These are phyloP conservation scores for Coregonus ussuriensis DNA, from an alignment of 2,797 vertebrate genomes.

Conservation along the genomic window DNA sequence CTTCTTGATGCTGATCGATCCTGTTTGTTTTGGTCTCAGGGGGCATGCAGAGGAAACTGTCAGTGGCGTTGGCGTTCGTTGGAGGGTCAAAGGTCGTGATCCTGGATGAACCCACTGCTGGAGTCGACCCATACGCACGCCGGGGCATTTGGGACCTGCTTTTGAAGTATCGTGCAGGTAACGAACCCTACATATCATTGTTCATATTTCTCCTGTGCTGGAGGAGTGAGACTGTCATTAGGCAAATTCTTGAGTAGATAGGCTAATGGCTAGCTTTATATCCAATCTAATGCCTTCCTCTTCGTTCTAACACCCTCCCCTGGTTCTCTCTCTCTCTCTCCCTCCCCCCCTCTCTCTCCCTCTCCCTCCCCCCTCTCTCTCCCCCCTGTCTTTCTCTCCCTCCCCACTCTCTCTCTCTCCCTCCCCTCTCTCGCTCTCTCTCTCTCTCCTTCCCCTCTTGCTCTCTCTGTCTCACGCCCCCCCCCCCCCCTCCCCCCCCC, in stretches of 20 bases:
- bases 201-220: not conserved
- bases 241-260: not conserved
- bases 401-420: no score
- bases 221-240: not conserved
- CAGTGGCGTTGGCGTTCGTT: conserved; percentile 95
- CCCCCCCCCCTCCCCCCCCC: no score
- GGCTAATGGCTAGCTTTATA: not conserved
- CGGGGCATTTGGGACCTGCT: conserved; percentile 98
- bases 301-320: not conserved
- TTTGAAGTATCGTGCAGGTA: conserved; percentile 95
- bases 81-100: conserved; percentile 98
- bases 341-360: no score
- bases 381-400: not conserved
- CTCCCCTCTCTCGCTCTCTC: no score
- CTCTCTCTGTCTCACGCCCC: no score
- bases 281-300: not conserved
- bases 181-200: not conserved
- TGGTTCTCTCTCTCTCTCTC: not conserved
- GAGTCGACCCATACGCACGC: conserved; percentile 96
- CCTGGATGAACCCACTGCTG: conserved; percentile 96
- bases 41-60: conserved; percentile 97
- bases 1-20: not conserved
- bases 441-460: no score
- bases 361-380: not conserved
- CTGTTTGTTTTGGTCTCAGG: conserved; percentile 69